Conservation (phyloP, 2,888 invertebrate genomes). For the Apamea epomidion region DNA sequence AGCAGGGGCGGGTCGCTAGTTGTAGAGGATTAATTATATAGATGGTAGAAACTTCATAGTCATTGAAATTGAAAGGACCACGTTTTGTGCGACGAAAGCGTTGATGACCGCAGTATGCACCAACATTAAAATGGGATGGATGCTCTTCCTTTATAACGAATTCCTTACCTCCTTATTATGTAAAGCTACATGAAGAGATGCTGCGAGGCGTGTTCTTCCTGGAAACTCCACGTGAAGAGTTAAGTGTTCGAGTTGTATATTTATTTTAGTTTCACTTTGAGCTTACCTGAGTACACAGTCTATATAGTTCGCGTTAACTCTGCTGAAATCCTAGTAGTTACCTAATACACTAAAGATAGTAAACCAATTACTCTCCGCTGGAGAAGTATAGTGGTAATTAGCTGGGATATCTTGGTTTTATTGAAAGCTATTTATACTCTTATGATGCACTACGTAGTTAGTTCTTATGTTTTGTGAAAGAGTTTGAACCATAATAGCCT, state of each 20-base stretch:
- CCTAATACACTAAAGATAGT: slow-evolving; percentile 13
- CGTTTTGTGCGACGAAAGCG: neutral
- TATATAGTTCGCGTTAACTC: neutral
- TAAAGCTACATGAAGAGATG: neutral
- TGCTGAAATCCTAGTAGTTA: neutral
- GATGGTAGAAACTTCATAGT: neutral
- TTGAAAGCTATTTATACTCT: neutral
- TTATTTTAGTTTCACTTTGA: neutral
- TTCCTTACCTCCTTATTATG: neutral
- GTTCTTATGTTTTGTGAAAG: neutral
- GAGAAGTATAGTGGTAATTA: slow-evolving; percentile 4
- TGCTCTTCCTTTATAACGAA: neutral
- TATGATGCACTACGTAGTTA: neutral
- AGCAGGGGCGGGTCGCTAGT: neutral
- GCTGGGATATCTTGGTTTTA: neutral
- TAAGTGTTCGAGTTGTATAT: slow-evolving; percentile 7
- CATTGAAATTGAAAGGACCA: neutral
- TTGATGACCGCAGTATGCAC: neutral
- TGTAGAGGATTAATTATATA: neutral
- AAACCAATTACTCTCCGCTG: slow-evolving; percentile 12
- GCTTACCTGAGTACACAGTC: neutral
- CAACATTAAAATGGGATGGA: neutral
- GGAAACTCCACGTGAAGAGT: neutral
- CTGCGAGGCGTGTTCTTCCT: neutral
- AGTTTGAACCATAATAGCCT: neutral